Evolutionary conservation across 2,888 invertebrate genomes (phyloP).

Genomic region (Teleogryllus oceanicus): DNA sequence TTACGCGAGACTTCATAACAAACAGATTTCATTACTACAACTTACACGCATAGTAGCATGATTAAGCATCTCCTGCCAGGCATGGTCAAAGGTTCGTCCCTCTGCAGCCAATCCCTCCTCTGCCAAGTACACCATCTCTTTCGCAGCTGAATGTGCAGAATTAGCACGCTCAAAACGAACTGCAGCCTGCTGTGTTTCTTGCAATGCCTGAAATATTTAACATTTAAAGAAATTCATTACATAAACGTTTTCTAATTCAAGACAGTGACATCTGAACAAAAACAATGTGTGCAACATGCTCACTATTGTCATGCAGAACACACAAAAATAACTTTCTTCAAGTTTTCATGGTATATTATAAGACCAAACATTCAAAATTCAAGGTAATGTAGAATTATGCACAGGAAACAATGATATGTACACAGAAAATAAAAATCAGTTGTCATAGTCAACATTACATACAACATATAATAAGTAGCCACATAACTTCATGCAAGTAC

Average conservation of each 20-base stretch:
- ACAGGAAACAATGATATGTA: neutral
- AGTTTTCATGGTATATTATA: neutral
- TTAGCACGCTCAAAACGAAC: slow-evolving; percentile 82
- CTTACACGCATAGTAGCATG: slow-evolving; percentile 86
- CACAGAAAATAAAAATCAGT: neutral
- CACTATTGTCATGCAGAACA: slow-evolving; percentile 18
- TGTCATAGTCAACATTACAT: no score
- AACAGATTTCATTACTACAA: neutral
- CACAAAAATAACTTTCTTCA: slow-evolving; percentile 12
- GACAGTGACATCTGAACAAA: neutral
- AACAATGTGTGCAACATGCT: neutral
- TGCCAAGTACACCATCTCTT: slow-evolving; percentile 83
- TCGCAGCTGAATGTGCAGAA: slow-evolving; percentile 84
- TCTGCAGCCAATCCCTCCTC: slow-evolving; percentile 67
- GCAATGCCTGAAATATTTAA: slow-evolving; percentile 57
- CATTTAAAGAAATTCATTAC: slow-evolving; percentile 24
- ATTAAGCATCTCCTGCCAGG: slow-evolving; percentile 96
- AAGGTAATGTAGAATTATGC: neutral
- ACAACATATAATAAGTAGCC: no score
- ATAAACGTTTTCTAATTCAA: neutral
- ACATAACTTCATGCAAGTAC: no score
- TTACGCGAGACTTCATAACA: no score
- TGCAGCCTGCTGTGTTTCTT: slow-evolving; percentile 78
- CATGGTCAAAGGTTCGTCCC: slow-evolving; percentile 82
- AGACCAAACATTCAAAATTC: neutral